Conservation (phyloP, 1,140 invertebrate species). For the Ericerus pela region DNA sequence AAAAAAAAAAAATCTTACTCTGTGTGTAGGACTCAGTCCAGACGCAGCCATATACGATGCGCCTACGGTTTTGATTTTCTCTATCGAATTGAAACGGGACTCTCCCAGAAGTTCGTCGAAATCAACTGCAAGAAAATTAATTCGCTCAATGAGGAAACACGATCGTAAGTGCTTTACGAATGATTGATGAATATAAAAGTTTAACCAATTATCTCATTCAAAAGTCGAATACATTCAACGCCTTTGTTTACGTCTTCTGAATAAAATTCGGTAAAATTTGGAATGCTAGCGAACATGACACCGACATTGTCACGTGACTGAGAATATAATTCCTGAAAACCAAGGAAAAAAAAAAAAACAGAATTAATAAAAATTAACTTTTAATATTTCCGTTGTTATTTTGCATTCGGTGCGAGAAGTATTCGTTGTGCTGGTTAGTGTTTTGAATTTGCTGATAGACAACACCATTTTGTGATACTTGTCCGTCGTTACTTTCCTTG, state of each 20-base stretch:
- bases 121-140: conserved; percentile 50
- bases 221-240: conserved; percentile 87
- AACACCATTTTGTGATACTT: no score
- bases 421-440: no score
- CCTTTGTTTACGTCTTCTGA: conserved; percentile 94
- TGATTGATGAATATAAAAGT: not conserved
- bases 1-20: no score
- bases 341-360: conserved; percentile 26
- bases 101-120: conserved; percentile 86
- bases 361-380: not conserved
- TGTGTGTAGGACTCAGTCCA: conserved; percentile 47
- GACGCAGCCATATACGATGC: conserved; percentile 96
- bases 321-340: conserved; percentile 91
- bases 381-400: no score
- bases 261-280: conserved; percentile 98
- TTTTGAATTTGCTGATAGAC: no score
- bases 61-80: conserved; percentile 98
- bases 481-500: no score
- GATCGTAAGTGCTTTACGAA: not conserved
- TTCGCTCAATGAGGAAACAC: no score
- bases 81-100: conserved; percentile 74
- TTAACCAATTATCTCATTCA: conserved; percentile 94
- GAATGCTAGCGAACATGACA: conserved; percentile 94
- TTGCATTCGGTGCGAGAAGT: no score
- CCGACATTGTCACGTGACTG: conserved; percentile 84